phyloP scores from a whole-genome alignment of 2,797 vertebrate species.

The Aulostomus chinensis region DNA sequence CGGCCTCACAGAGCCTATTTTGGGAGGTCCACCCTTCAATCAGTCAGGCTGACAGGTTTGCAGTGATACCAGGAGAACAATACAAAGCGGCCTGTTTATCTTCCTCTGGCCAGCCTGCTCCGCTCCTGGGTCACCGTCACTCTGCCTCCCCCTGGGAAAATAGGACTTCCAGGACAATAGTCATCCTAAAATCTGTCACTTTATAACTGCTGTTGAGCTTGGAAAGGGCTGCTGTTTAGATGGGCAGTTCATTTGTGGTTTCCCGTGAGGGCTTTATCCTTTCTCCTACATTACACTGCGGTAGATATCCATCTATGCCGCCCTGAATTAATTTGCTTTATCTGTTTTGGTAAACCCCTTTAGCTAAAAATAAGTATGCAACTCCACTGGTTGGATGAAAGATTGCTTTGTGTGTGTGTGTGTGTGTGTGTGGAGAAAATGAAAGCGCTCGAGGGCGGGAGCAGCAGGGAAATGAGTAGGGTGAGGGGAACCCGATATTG shows the following conservation, averaged over 20 bases:
- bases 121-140: conserved; percentile 53
- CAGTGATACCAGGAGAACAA: conserved; percentile 78
- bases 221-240: background rate
- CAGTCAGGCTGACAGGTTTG: conserved; percentile 69
- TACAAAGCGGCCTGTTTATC: conserved; percentile 67
- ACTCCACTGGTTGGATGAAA: conserved; percentile 58
- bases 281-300: conserved; percentile 11
- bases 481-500: conserved; percentile 34
- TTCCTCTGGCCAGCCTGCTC: conserved; percentile 50
- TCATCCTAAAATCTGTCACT: conserved; percentile 21
- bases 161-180: conserved; percentile 37
- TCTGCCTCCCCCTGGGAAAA: conserved; percentile 49
- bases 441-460: conserved; percentile 19
- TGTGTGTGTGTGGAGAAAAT: conserved; percentile 23
- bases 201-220: background rate
- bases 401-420: conserved; percentile 47
- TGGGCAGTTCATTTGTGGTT: conserved; percentile 8
- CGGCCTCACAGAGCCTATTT: conserved; percentile 71
- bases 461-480: conserved; percentile 8
- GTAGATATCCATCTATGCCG: background rate
- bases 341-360: conserved; percentile 45
- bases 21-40: conserved; percentile 68
- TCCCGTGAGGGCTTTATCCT: conserved; percentile 1
- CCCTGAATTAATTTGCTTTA: conserved; percentile 1
- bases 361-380: conserved; percentile 70